Conservation (phyloP, 2,888 invertebrate species). For the Graphium colonna region DNA sequence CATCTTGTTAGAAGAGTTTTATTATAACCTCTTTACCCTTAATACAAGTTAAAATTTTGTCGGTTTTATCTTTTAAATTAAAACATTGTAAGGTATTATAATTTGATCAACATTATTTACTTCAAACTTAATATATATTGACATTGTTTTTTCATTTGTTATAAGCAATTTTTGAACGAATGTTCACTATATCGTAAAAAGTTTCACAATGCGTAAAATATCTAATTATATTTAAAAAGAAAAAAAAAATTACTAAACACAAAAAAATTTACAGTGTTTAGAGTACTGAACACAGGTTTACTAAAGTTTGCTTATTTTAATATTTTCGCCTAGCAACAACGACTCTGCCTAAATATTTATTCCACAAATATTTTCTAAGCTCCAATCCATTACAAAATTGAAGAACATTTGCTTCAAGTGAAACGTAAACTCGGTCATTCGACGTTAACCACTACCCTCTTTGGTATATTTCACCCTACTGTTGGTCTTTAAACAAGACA, state of each 20-base stretch:
- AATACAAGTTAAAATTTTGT: neutral
- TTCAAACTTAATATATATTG: too few relatives aligned
- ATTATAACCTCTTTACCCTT: neutral
- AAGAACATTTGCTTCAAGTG: conserved; percentile 59
- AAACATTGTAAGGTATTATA: too few relatives aligned
- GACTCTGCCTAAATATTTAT: too few relatives aligned
- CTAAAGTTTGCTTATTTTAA: too few relatives aligned
- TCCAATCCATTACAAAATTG: conserved; percentile 73
- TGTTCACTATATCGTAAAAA: too few relatives aligned
- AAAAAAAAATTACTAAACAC: neutral
- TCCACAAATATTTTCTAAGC: conserved; percentile 26
- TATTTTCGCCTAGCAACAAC: too few relatives aligned
- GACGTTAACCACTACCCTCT: conserved; percentile 29
- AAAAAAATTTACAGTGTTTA: neutral
- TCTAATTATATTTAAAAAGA: neutral
- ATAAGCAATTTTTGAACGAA: too few relatives aligned
- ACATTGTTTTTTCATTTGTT: too few relatives aligned
- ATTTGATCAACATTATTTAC: too few relatives aligned
- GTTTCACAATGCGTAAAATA: too few relatives aligned
- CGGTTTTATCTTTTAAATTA: neutral
- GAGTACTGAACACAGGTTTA: too few relatives aligned
- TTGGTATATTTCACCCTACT: conserved; percentile 46
- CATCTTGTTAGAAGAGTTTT: conserved; percentile 4
- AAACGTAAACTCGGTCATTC: conserved; percentile 35
- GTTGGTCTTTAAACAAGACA: conserved; percentile 41